These are phyloP conservation scores for Tretioscincus oriximinensis DNA, from an alignment of 2,113 vertebrate species.

Conservation along the genomic window DNA sequence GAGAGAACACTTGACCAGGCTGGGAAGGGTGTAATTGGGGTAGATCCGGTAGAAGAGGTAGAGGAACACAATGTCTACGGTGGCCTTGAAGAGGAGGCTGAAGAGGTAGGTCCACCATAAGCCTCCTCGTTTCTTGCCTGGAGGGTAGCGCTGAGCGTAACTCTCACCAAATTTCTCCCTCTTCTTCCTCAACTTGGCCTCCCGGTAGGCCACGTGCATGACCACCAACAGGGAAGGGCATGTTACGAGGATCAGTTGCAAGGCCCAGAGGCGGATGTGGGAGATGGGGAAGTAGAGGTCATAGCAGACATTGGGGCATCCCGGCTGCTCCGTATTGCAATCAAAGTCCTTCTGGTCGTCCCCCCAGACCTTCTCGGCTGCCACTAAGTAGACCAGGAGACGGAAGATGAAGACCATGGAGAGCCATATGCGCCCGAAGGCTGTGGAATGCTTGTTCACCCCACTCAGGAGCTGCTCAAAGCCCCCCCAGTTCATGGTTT, in stretches of 20 bases:
- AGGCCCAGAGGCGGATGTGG: constrained; percentile 93
- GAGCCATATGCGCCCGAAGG: constrained; percentile 92
- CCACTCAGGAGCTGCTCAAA: constrained; percentile 87
- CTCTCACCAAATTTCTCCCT: constrained; percentile 56
- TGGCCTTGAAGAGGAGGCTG: constrained; percentile 86
- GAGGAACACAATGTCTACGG: constrained; percentile 82
- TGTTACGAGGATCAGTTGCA: constrained; percentile 97
- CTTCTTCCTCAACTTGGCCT: constrained; percentile 79
- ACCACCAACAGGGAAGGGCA: constrained; percentile 92
- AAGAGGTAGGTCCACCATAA: constrained; percentile 96
- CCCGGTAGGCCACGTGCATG: constrained; percentile 91
- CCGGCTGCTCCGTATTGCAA: constrained; percentile 91
- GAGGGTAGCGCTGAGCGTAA: constrained; percentile 67
- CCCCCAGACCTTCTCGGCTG: constrained; percentile 89
- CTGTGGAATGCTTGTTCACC: constrained; percentile 94
- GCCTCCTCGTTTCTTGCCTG: constrained; percentile 89
- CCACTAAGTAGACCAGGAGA: constrained; percentile 91
- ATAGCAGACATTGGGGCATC: constrained; percentile 91
- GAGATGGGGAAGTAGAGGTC: constrained; percentile 93
- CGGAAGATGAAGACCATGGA: constrained; percentile 94
- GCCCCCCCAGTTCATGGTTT: constrained; percentile 89
- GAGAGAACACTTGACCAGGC: constrained; percentile 81
- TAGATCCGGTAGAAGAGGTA: constrained; percentile 86
- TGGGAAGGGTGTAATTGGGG: constrained; percentile 84
- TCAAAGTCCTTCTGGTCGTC: constrained; percentile 93